Evolutionary conservation across 2,888 invertebrate species (phyloP).

Genomic region (Pristionchus mayeri): DNA sequence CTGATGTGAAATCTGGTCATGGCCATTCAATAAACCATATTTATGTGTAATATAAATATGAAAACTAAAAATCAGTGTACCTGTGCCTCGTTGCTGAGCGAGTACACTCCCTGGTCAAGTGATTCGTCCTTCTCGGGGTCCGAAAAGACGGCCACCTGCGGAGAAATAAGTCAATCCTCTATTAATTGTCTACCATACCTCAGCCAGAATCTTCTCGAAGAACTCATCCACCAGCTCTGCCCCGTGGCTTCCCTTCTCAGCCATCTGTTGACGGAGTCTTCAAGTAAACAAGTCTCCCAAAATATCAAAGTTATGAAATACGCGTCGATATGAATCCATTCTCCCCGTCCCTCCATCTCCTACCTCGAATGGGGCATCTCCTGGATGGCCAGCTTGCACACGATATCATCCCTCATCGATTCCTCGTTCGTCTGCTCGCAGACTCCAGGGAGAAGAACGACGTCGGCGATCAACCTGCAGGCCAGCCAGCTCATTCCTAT

Average conservation of each 20-base stretch:
- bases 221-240: conserved; percentile 53
- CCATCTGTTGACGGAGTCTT: conserved; percentile 57
- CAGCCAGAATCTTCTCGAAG: conserved; percentile 60
- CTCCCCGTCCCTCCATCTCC: background rate
- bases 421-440: conserved; percentile 54
- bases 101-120: conserved; percentile 59
- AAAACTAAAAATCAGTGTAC: background rate
- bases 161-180: background rate
- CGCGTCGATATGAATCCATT: background rate
- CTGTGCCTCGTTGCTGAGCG: background rate
- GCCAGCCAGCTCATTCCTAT: background rate
- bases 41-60: too few species aligned
- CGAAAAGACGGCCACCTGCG: conserved; percentile 57
- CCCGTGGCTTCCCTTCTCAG: conserved; percentile 63
- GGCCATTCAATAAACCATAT: too few species aligned
- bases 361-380: conserved; percentile 55
- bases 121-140: conserved; percentile 53
- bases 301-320: background rate
- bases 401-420: conserved; percentile 54
- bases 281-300: background rate
- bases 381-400: conserved; percentile 52
- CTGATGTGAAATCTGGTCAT: too few species aligned
- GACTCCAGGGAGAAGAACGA: conserved; percentile 61
- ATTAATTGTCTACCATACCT: conserved; percentile 53
- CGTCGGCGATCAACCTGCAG: conserved; percentile 64